Evolutionary conservation across 1,140 invertebrate species (phyloP), one percentile per base, ranked within the genome.

Genomic region (Drosophila tropicalis): DNA sequence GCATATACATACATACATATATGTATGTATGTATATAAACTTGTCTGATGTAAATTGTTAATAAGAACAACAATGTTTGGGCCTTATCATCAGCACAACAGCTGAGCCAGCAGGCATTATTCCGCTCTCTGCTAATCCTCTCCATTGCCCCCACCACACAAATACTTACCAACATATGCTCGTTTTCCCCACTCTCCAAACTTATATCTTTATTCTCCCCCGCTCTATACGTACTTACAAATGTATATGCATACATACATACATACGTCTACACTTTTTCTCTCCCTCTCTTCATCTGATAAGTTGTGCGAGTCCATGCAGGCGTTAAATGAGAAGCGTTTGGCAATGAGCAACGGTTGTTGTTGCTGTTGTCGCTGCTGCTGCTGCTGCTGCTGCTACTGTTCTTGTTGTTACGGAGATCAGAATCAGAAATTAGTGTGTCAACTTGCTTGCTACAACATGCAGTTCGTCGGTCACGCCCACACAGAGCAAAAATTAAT

Each of bases 341-440:
- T 29, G 29, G 29, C 29, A 29, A 29, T 6, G 54, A 62, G 25
- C 19, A 22, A 51, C 57, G 47, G 54, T 36, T 61, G 56, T 65
- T 63, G 61, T 60, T 40, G 12, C 19, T 15, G 19, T 40, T 13
- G 10, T 25, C 39, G 13, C 34, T 7, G 40, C 51, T 15, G n/a
- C 19, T 39, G n/a, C 19, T 39, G 40, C 10, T 25, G 41, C 51
- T 41, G 10, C 15, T 32, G 32, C 19, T 47, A 44, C 34, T 66
- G 44, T 39, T 40, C 32, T 62, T 61, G 63, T 62, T 72, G 51
- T 51, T 60, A 63, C 63, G 62, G 55, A 69, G 61, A 72, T 55
- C 70, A 70, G 78, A 72, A 86, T 85, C 82, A 86, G 75, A 81
- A 86, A 86, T 86, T 86, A 86, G 82, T 86, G 82, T 70, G 82